Base-by-base conservation (phyloP, 2,888 invertebrate genomes). In the Melolontha melolontha region DNA sequence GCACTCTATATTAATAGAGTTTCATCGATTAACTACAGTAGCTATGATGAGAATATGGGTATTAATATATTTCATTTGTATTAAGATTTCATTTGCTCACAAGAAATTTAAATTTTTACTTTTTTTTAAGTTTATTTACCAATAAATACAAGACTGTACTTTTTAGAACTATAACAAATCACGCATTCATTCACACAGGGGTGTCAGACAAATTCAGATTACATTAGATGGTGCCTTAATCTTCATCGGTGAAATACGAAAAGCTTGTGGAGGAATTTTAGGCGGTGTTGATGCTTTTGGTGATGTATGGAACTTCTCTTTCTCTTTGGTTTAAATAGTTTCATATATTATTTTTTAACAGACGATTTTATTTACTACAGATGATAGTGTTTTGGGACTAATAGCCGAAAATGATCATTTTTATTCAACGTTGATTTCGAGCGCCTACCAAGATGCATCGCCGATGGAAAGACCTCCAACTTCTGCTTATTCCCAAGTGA, bases 141-240 rank as follows among this genome's bases (percentile, higher is more conserved):
- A 22, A 22, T 22, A 22, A 22, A 22, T 22, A 22, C 22, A 22
- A 22, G 2, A 22, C 2, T n/a, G 2, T 52, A 6, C 41, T 57
- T 82, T 84, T 34, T 82, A 94, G 94, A 95, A 95, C 81, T 95
- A 95, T 82, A 94, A 94, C 82, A 94, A 94, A 82, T 94, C 94
- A 0, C 86, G 95, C 69, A 94, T 94, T 74, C 91, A 95, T 82
- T 92, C 94, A 0, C 89, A 90, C 67, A 87, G 94, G 68, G 95
- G 95, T 52, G 92, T 90, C 5, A 89, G 88, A 75, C 86, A 92
- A 75, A 84, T 94, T 10, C 87, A 89, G 70, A 89, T 95, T 29
- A 86, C 85, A 70, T 80, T 94, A 66, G 92, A 94, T 79, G 88
- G 88, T 12, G 81, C 81, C 54, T 80, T 87, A 34, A 90, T 95